Conservation (phyloP, 2,113 vertebrate genomes). For the Tragelaphus strepsiceros region DNA sequence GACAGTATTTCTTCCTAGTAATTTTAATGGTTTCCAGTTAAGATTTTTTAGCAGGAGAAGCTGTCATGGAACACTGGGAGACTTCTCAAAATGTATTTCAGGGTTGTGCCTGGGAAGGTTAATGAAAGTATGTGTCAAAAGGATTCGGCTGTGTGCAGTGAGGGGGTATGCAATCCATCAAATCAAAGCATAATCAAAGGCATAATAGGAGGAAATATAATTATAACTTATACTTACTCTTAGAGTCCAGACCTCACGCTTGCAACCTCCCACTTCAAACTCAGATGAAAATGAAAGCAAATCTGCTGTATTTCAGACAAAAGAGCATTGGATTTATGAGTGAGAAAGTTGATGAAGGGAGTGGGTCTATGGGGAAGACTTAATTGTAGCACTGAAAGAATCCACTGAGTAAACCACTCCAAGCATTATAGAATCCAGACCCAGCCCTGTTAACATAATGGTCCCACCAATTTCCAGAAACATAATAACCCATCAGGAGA, state of each 20-base stretch:
- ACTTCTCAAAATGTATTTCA: constrained; percentile 30
- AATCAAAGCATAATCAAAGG: constrained; percentile 59
- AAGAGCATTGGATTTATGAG: constrained; percentile 14
- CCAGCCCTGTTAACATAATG: neutral
- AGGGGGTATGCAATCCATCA: constrained; percentile 53
- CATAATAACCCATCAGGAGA: neutral
- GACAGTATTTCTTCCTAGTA: neutral
- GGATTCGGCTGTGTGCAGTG: neutral
- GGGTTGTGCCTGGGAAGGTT: constrained; percentile 32
- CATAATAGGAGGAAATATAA: constrained; percentile 54
- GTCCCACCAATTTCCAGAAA: constrained; percentile 35
- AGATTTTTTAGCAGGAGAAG: constrained; percentile 15
- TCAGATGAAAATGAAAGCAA: constrained; percentile 39
- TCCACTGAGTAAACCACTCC: constrained; percentile 34
- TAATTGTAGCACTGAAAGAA: constrained; percentile 24
- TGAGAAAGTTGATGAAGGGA: neutral
- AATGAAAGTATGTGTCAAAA: constrained; percentile 43
- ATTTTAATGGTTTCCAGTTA: constrained; percentile 28
- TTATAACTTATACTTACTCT: constrained; percentile 34
- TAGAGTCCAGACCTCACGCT: constrained; percentile 39
- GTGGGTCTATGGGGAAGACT: constrained; percentile 26
- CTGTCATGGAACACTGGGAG: neutral
- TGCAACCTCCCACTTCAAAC: constrained; percentile 49
- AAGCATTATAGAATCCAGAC: constrained; percentile 58
- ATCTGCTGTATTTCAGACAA: constrained; percentile 48